Evolutionary conservation across 2,113 vertebrate species (phyloP).

Genomic region (Hymenochirus boettgeri): DNA sequence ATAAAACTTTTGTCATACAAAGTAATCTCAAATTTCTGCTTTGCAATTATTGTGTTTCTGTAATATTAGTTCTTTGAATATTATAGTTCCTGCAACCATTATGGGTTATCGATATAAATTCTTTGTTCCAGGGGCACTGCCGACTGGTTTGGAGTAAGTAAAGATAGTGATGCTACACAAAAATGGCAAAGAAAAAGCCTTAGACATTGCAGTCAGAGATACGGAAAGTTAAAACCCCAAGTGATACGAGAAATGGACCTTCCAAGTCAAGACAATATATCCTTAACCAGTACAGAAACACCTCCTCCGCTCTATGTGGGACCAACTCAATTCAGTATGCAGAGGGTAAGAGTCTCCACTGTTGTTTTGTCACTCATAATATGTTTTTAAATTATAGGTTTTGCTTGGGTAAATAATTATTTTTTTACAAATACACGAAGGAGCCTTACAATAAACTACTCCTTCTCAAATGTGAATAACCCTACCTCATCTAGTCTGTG

Average conservation of each 20-base stretch:
- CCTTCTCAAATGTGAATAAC: no score
- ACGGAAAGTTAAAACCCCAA: slow-evolving; percentile 92
- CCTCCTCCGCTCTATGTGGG: slow-evolving; percentile 90
- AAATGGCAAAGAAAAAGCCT: slow-evolving; percentile 97
- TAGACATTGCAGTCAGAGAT: slow-evolving; percentile 93
- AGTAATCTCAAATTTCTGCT: no score
- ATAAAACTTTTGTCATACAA: no score
- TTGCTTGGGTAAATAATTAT: no score
- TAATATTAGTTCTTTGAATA: no score
- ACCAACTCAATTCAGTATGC: slow-evolving; percentile 88
- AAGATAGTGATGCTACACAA: slow-evolving; percentile 88
- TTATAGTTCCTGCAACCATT: no score
- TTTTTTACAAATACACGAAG: no score
- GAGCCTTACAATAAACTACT: no score
- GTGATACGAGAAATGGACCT: slow-evolving; percentile 93
- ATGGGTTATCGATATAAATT: not conserved
- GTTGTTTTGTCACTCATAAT: not conserved
- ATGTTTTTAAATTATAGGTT: not conserved
- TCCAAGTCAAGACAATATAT: slow-evolving; percentile 95
- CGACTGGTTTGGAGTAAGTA: slow-evolving; percentile 96
- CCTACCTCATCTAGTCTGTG: no score
- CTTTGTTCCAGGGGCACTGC: slow-evolving; percentile 82
- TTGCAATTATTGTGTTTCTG: no score
- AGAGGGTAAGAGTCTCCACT: slow-evolving; percentile 70
- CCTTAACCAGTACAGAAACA: slow-evolving; percentile 90